These are phyloP conservation scores for Chelon labrosus DNA, from an alignment of 2,797 vertebrate genomes.

Conservation along the genomic window DNA sequence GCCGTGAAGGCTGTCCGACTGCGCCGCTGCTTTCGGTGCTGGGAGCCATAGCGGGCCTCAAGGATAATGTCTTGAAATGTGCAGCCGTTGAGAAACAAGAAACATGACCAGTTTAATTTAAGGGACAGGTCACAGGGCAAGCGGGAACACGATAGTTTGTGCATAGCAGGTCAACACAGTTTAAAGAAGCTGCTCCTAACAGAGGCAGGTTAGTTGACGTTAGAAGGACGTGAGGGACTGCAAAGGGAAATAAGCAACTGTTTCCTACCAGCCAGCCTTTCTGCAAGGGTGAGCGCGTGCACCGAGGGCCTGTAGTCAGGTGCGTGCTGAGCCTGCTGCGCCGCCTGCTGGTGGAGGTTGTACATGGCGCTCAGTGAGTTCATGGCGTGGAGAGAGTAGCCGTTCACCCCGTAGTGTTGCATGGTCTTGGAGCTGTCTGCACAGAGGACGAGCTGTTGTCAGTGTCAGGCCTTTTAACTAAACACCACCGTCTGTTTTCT, in stretches of 20 bases:
- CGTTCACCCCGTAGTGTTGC: slow-evolving; percentile 98
- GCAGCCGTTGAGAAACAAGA: slow-evolving; percentile 96
- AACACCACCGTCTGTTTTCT: neutral
- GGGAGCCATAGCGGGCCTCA: slow-evolving; percentile 99
- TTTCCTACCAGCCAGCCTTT: slow-evolving; percentile 97
- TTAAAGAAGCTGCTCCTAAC: neutral
- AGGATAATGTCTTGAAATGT: slow-evolving; percentile 99
- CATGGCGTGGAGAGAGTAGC: slow-evolving; percentile 97
- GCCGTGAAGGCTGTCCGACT: slow-evolving; percentile 98
- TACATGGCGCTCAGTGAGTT: slow-evolving; percentile 98
- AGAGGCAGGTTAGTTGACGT: too few species aligned
- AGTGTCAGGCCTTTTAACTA: neutral
- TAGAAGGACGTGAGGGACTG: neutral
- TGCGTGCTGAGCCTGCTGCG: slow-evolving; percentile 96
- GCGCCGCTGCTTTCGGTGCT: slow-evolving; percentile 98
- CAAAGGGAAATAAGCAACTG: slow-evolving; percentile 49
- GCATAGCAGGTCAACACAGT: neutral
- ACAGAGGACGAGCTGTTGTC: slow-evolving; percentile 6
- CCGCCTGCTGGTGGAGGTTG: slow-evolving; percentile 98
- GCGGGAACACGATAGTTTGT: neutral
- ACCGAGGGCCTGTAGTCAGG: slow-evolving; percentile 96
- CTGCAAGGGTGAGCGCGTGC: slow-evolving; percentile 95
- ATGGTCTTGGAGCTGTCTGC: slow-evolving; percentile 77
- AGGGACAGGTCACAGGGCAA: slow-evolving; percentile 73
- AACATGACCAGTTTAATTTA: slow-evolving; percentile 94